phyloP scores from a whole-genome alignment of 2,797 vertebrate species.

The Pelochelys cantorii region DNA sequence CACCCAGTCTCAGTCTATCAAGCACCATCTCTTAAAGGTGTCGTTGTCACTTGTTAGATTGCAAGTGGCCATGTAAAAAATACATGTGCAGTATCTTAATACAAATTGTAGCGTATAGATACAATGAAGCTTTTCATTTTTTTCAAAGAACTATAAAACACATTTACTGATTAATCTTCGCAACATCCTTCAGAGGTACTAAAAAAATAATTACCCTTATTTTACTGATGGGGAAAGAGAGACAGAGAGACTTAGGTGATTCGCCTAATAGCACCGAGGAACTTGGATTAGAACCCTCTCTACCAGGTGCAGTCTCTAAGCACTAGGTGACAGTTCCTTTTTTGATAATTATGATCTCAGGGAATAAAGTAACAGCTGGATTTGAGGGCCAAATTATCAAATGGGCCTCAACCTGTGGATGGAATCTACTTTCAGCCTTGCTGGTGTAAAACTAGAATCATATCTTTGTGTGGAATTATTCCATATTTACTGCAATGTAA shows the following conservation, averaged over 20 bases:
- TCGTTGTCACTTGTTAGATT: background rate
- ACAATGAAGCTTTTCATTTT: conserved; percentile 16
- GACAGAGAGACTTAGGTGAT: background rate
- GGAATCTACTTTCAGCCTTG: background rate
- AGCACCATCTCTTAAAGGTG: conserved; percentile 54
- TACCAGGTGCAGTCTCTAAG: background rate
- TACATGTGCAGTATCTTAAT: background rate
- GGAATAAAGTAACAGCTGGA: background rate
- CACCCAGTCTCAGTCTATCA: conserved; percentile 63
- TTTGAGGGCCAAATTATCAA: accelerated
- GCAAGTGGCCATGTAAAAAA: background rate
- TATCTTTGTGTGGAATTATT: background rate
- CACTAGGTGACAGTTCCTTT: background rate
- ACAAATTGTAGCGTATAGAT: background rate
- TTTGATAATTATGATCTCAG: background rate
- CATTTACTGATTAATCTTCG: conserved; percentile 15
- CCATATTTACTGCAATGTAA: background rate
- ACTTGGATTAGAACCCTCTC: background rate
- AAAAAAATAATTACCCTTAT: background rate
- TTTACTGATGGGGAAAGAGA: background rate
- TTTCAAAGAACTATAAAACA: background rate
- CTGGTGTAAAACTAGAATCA: background rate
- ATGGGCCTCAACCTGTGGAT: background rate
- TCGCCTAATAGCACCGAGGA: background rate
- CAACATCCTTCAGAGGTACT: background rate